These are phyloP conservation scores for Leuctra nigra DNA, from an alignment of 2,888 invertebrate species.

Conservation along the genomic window DNA sequence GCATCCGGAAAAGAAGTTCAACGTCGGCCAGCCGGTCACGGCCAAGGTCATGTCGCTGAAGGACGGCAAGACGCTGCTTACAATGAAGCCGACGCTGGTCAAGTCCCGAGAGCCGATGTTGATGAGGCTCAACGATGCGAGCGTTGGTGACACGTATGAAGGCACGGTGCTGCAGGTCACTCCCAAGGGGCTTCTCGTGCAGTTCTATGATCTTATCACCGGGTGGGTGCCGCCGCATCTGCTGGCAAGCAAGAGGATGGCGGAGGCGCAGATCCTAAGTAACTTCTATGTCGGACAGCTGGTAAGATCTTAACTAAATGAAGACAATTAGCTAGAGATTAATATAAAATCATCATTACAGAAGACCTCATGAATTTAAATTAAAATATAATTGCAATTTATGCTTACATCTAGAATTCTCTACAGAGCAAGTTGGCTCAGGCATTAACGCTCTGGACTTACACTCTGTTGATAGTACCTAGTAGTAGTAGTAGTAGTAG, in stretches of 20 bases:
- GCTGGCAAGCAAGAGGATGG: slow-evolving; percentile 38
- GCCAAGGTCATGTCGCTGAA: slow-evolving; percentile 50
- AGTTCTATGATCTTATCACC: slow-evolving; percentile 48
- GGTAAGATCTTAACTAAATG: too few relatives aligned
- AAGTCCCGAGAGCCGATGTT: slow-evolving; percentile 48
- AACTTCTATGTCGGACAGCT: slow-evolving; percentile 48
- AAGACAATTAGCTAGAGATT: too few relatives aligned
- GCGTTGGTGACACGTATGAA: slow-evolving; percentile 46
- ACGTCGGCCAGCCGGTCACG: slow-evolving; percentile 43
- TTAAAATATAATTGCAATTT: too few relatives aligned
- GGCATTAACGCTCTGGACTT: too few relatives aligned
- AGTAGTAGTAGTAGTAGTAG: too few relatives aligned
- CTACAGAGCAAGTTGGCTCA: too few relatives aligned
- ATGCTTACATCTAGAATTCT: too few relatives aligned
- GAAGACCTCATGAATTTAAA: too few relatives aligned
- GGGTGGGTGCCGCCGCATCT: slow-evolving; percentile 43
- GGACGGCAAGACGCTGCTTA: slow-evolving; percentile 48
- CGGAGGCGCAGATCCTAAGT: slow-evolving; percentile 44
- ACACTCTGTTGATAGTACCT: too few relatives aligned
- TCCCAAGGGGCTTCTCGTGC: slow-evolving; percentile 45
- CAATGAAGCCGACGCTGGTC: slow-evolving; percentile 59
- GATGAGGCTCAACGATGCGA: slow-evolving; percentile 44
- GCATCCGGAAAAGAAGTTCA: slow-evolving; percentile 46
- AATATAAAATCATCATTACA: too few relatives aligned
- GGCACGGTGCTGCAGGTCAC: slow-evolving; percentile 50